These are phyloP conservation scores for Nettapus auritus DNA, from an alignment of 2,113 vertebrate species.

Conservation along the genomic window DNA sequence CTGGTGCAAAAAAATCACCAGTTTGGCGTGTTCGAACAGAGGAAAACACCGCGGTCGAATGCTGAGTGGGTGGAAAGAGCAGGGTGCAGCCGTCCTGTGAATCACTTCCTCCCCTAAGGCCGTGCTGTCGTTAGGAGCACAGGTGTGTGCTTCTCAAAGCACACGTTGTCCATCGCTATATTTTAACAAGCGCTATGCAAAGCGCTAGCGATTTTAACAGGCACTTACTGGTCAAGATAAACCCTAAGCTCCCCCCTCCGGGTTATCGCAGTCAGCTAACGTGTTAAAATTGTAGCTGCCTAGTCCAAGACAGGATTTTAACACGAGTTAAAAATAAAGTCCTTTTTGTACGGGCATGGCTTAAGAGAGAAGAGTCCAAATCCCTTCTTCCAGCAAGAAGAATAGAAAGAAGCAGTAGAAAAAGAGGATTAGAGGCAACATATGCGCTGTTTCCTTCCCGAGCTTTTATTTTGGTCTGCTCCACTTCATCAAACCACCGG, in stretches of 20 bases:
- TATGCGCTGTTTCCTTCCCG: not conserved
- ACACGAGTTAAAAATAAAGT: slow-evolving; percentile 59
- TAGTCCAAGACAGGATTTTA: slow-evolving; percentile 48
- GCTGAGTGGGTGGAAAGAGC: slow-evolving; percentile 38
- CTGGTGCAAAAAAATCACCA: not conserved
- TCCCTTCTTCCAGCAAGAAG: slow-evolving; percentile 42
- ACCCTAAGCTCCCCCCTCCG: not conserved
- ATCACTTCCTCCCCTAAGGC: slow-evolving; percentile 33
- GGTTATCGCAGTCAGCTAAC: slow-evolving; percentile 14
- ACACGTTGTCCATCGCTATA: not conserved
- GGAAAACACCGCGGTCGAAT: not conserved
- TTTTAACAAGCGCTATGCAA: not conserved
- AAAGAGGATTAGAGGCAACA: slow-evolving; percentile 56
- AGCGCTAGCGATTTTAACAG: slow-evolving; percentile 10
- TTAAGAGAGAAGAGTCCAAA: slow-evolving; percentile 56
- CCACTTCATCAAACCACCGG: not conserved
- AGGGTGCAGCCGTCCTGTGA: slow-evolving; percentile 12
- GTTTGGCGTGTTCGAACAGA: not conserved
- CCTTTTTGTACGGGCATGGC: slow-evolving; percentile 40
- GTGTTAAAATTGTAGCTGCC: slow-evolving; percentile 30
- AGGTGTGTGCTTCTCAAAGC: slow-evolving; percentile 43
- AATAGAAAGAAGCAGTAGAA: slow-evolving; percentile 42
- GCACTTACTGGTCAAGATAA: slow-evolving; percentile 53
- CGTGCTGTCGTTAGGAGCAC: not conserved
- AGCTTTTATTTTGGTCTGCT: slow-evolving; percentile 16